These are phyloP conservation scores for Dicranocentrus wangi DNA, from an alignment of 2,888 invertebrate species.

Conservation along the genomic window DNA sequence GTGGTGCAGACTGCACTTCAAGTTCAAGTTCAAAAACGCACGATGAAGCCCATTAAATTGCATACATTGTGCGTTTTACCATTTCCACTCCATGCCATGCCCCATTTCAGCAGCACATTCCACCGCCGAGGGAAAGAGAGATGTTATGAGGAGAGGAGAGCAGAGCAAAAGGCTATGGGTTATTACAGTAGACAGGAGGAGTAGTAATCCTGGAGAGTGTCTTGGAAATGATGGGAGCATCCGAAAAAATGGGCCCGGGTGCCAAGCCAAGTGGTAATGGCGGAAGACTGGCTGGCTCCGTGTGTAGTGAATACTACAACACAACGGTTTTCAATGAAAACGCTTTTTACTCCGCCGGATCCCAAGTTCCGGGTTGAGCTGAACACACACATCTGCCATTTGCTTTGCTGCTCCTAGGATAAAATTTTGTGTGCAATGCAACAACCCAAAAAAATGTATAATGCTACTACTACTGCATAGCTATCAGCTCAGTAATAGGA, in stretches of 20 bases:
- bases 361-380: slow-evolving; percentile 60
- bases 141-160: neutral
- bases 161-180: neutral
- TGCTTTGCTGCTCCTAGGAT: slow-evolving; percentile 12
- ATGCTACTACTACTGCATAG: neutral
- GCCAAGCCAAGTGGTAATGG: slow-evolving; percentile 51
- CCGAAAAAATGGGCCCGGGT: slow-evolving; percentile 44
- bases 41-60: slow-evolving; percentile 29
- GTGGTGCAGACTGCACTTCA: slow-evolving; percentile 4
- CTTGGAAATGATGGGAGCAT: too few relatives aligned
- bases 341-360: too few relatives aligned
- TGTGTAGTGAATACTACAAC: neutral
- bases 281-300: slow-evolving; percentile 58
- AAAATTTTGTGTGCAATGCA: neutral
- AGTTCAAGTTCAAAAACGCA: slow-evolving; percentile 54
- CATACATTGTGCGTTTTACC: slow-evolving; percentile 20
- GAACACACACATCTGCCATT: slow-evolving; percentile 56
- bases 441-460: neutral
- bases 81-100: too few relatives aligned
- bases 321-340: neutral
- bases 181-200: neutral
- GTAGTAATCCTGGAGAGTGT: slow-evolving; percentile 31
- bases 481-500: neutral
- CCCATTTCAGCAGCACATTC: neutral
- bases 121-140: neutral